These are phyloP conservation scores for Luehdorfia chinensis DNA, from an alignment of 1,140 invertebrate species.

Conservation along the genomic window DNA sequence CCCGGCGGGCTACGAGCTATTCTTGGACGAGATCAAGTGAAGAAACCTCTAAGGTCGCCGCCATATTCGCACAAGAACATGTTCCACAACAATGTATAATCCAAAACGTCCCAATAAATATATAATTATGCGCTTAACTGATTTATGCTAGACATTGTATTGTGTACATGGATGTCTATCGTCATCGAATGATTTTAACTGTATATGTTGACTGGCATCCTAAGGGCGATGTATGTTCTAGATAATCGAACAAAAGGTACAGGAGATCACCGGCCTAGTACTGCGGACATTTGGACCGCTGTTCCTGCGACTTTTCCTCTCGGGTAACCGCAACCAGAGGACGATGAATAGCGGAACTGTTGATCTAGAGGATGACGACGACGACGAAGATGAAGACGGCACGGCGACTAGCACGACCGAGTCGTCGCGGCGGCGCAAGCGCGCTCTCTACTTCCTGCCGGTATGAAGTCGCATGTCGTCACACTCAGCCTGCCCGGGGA, in stretches of 20 bases:
- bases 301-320: constrained; percentile 78
- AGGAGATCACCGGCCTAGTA: constrained; percentile 82
- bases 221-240: constrained; percentile 77
- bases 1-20: too few relatives aligned
- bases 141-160: too few relatives aligned
- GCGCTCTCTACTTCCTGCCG: constrained; percentile 61
- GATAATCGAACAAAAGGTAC: constrained; percentile 88
- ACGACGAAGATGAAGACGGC: constrained; percentile 49
- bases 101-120: too few relatives aligned
- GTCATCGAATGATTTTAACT: too few relatives aligned
- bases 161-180: too few relatives aligned
- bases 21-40: too few relatives aligned
- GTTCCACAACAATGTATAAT: too few relatives aligned
- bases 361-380: constrained; percentile 66
- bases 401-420: constrained; percentile 52
- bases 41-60: too few relatives aligned
- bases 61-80: too few relatives aligned
- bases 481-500: constrained; percentile 61
- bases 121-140: too few relatives aligned
- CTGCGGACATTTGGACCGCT: constrained; percentile 83
- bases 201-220: constrained; percentile 18
- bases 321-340: constrained; percentile 61
- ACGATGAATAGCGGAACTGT: constrained; percentile 52
- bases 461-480: constrained; percentile 70
- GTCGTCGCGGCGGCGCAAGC: constrained; percentile 55